Evolutionary conservation across 2,797 vertebrate genomes (phyloP).

Genomic region (Anguilla obscura): DNA sequence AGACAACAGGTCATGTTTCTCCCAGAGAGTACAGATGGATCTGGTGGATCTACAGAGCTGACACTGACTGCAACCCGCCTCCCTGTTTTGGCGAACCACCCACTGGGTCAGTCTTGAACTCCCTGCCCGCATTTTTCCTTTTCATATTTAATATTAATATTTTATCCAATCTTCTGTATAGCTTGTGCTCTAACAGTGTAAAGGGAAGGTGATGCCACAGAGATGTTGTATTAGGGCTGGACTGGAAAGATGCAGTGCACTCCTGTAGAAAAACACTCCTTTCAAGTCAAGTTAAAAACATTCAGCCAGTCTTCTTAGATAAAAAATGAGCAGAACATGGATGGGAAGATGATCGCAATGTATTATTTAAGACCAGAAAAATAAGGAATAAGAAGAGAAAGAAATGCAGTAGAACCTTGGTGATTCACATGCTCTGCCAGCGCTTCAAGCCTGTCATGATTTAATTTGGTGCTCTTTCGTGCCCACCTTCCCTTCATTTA

Average conservation of each 20-base stretch:
- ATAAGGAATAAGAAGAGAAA: not conserved
- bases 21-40: constrained; percentile 41
- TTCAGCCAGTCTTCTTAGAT: not conserved
- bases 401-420: not conserved
- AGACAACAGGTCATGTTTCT: constrained; percentile 73
- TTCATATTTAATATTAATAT: not conserved
- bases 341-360: not conserved
- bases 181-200: not conserved
- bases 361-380: not conserved
- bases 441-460: not conserved
- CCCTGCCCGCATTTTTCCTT: not conserved
- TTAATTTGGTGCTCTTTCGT: not conserved
- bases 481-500: not conserved
- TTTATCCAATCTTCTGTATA: not conserved
- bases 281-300: not conserved
- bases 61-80: constrained; percentile 68
- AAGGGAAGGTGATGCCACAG: not conserved
- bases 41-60: constrained; percentile 54
- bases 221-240: not conserved
- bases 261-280: not conserved
- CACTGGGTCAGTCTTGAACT: constrained; percentile 73
- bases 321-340: not conserved
- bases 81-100: constrained; percentile 78
- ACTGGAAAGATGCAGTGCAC: not conserved
- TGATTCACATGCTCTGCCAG: not conserved